Conservation (phyloP, 2,888 invertebrate genomes). For the Dryobotodes eremita region DNA sequence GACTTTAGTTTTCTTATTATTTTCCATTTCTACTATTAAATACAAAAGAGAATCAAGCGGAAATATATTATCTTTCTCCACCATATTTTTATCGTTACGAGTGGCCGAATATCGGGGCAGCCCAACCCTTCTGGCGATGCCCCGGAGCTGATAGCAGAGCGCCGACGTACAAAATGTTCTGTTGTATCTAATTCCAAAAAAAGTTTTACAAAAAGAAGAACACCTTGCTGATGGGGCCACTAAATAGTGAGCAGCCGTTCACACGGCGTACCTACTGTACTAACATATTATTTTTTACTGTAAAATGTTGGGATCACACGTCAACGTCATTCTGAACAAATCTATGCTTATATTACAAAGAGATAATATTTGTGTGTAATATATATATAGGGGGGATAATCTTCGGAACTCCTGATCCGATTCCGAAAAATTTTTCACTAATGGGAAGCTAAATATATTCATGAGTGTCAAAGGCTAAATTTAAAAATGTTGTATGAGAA, state of each 20-base stretch:
- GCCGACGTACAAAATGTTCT: slow-evolving; percentile 87
- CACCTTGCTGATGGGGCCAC: slow-evolving; percentile 76
- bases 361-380: background rate
- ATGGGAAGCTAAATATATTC: background rate
- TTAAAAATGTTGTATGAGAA: background rate
- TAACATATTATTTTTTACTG: background rate
- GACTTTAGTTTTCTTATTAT: background rate
- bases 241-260: slow-evolving; percentile 40
- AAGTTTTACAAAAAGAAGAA: slow-evolving; percentile 69
- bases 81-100: slow-evolving; percentile 78
- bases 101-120: slow-evolving; percentile 82
- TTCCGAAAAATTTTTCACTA: background rate
- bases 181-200: slow-evolving; percentile 84
- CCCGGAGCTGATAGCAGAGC: slow-evolving; percentile 78
- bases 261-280: background rate
- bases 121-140: slow-evolving; percentile 75
- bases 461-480: background rate
- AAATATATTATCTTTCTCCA: slow-evolving; percentile 64
- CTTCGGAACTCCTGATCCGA: background rate
- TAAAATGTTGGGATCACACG: background rate
- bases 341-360: background rate
- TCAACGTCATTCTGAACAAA: background rate
- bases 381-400: too few species aligned
- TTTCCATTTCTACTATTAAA: slow-evolving; percentile 28
- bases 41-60: slow-evolving; percentile 63